These are phyloP conservation scores for Saxidomus purpurata DNA, from an alignment of 1,140 invertebrate genomes.

Conservation along the genomic window DNA sequence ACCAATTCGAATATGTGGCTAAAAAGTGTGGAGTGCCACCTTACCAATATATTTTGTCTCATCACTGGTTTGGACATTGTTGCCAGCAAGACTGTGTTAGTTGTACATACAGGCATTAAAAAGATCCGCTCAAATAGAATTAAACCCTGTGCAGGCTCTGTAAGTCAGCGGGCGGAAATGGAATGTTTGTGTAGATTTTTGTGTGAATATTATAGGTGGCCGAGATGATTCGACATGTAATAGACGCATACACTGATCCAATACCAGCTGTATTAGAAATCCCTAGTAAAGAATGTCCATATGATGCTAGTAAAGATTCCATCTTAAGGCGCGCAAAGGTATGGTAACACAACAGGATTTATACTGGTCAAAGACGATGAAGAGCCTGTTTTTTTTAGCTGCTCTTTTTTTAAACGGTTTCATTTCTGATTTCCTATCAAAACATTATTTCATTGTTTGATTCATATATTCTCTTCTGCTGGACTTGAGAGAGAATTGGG, in stretches of 20 bases:
- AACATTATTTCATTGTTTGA: neutral
- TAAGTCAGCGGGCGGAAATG: too few species aligned
- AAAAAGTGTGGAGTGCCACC: too few species aligned
- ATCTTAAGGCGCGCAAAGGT: constrained; percentile 97
- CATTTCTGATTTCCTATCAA: neutral
- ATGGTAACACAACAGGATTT: neutral
- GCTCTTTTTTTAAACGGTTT: neutral
- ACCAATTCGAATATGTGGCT: too few species aligned
- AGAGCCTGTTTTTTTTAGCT: neutral
- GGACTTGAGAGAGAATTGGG: too few species aligned
- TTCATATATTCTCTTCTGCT: neutral
- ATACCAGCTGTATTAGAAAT: constrained; percentile 99
- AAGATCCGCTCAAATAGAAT: too few species aligned
- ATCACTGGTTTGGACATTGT: too few species aligned
- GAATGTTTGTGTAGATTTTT: too few species aligned
- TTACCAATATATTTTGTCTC: too few species aligned
- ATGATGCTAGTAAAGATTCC: constrained; percentile 99
- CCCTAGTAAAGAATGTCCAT: constrained; percentile 99
- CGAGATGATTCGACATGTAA: constrained; percentile 98
- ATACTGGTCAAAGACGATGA: neutral
- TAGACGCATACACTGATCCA: constrained; percentile 96
- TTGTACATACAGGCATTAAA: too few species aligned
- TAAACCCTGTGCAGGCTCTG: too few species aligned
- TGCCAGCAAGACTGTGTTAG: too few species aligned
- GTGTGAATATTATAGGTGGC: constrained; percentile 93